These are phyloP conservation scores for Gnathonemus echidnorhynchus DNA, from an alignment of 2,113 vertebrate species.

Conservation along the genomic window DNA sequence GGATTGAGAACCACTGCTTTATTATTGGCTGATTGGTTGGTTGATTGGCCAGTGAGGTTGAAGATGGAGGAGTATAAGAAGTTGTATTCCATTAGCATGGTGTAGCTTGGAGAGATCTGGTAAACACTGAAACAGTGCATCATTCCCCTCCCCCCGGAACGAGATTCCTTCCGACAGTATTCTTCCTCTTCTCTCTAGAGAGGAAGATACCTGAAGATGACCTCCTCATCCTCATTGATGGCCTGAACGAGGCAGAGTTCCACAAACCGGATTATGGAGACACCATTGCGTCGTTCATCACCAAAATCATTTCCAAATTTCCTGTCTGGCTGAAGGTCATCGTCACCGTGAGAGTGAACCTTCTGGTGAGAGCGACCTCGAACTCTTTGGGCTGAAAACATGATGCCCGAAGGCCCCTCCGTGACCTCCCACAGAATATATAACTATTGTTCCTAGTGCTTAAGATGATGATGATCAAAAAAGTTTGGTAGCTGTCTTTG, in stretches of 20 bases:
- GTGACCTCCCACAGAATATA: neutral
- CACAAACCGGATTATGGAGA: slow-evolving; percentile 98
- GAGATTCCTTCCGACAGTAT: neutral
- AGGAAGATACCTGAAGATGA: slow-evolving; percentile 89
- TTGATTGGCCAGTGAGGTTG: neutral
- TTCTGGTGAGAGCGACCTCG: slow-evolving; percentile 69
- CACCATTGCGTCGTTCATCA: slow-evolving; percentile 88
- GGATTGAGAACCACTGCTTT: too few species aligned
- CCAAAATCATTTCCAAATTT: slow-evolving; percentile 82
- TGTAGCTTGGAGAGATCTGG: neutral
- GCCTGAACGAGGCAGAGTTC: slow-evolving; percentile 96
- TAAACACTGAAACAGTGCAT: neutral
- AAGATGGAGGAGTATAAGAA: neutral
- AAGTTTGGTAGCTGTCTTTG: neutral
- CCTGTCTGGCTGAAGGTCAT: slow-evolving; percentile 91
- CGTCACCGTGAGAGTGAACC: slow-evolving; percentile 82
- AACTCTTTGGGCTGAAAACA: neutral
- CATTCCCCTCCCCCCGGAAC: neutral
- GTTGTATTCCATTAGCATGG: neutral
- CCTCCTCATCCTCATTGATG: slow-evolving; percentile 88
- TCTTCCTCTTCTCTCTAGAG: slow-evolving; percentile 55
- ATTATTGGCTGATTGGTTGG: too few species aligned
- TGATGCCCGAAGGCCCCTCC: neutral
- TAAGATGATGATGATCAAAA: neutral
- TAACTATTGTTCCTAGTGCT: neutral